A percentile compares a stretch with the other conserved stretches of the same genome.
Evolutionary conservation across 1,140 invertebrate genomes (phyloP).

Genomic region (Lordiphosa stackelbergi): DNA sequence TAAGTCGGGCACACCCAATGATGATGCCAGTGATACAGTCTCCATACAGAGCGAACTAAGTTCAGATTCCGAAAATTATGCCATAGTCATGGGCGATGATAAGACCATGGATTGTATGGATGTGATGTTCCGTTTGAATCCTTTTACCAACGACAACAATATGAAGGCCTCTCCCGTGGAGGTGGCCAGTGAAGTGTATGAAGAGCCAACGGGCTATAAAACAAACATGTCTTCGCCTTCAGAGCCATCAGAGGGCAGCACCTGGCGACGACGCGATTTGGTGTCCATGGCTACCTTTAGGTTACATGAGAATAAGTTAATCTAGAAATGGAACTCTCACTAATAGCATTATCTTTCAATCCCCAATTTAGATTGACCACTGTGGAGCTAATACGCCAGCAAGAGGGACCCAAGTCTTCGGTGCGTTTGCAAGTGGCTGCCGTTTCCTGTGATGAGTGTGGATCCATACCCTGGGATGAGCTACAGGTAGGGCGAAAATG

Average conservation of each 20-base stretch:
- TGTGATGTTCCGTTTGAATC: conserved; percentile 80
- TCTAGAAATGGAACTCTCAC: neutral
- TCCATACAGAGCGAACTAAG: conserved; percentile 87
- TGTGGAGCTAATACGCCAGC: conserved; percentile 90
- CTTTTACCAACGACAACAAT: conserved; percentile 76
- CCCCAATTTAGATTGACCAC: conserved; percentile 81
- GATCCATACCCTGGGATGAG: conserved; percentile 93
- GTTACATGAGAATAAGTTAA: conserved; percentile 19
- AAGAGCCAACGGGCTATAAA: conserved; percentile 81
- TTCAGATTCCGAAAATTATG: conserved; percentile 88
- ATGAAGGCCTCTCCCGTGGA: conserved; percentile 81
- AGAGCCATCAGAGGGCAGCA: conserved; percentile 88
- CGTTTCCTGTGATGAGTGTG: conserved; percentile 87
- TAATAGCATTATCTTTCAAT: neutral
- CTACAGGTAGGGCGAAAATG: conserved; percentile 86
- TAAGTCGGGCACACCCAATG: conserved; percentile 81
- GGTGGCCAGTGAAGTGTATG: conserved; percentile 90
- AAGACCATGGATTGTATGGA: conserved; percentile 83
- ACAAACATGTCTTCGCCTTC: conserved; percentile 84
- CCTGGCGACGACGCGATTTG: conserved; percentile 86
- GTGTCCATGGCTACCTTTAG: conserved; percentile 79
- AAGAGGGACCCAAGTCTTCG: conserved; percentile 83
- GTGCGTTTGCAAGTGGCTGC: conserved; percentile 88
- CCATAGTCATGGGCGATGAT: conserved; percentile 82
- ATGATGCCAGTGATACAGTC: conserved; percentile 84